These are phyloP conservation scores for Cataglyphis rosenhaueri DNA, from an alignment of 2,888 invertebrate genomes.

Conservation along the genomic window DNA sequence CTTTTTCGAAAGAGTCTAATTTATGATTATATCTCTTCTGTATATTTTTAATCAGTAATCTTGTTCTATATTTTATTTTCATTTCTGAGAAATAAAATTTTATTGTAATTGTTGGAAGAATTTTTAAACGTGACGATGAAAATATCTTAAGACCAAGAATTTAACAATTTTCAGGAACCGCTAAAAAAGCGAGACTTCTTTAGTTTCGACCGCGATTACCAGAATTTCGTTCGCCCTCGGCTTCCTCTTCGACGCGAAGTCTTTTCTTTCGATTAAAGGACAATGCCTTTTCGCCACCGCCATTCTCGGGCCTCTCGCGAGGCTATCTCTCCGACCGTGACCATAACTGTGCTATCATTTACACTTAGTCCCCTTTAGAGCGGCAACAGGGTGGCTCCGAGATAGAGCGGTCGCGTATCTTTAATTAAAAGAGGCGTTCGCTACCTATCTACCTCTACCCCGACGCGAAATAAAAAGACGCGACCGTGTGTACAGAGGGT, in stretches of 20 bases:
- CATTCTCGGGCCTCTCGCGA: slow-evolving; percentile 38
- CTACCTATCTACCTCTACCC: slow-evolving; percentile 25
- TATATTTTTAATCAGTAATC: neutral
- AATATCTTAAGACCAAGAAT: neutral
- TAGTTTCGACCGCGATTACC: neutral
- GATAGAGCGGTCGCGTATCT: slow-evolving; percentile 82
- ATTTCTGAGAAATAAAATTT: neutral
- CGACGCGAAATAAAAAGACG: slow-evolving; percentile 64
- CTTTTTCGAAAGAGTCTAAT: neutral
- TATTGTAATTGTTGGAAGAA: neutral
- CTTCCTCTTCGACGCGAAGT: slow-evolving; percentile 43
- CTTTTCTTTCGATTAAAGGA: slow-evolving; percentile 60
- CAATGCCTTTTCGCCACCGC: slow-evolving; percentile 45
- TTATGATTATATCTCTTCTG: neutral
- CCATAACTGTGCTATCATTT: slow-evolving; percentile 85
- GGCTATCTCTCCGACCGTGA: slow-evolving; percentile 69
- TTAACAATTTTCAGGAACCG: neutral
- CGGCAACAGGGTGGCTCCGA: slow-evolving; percentile 70
- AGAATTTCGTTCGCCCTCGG: neutral
- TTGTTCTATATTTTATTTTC: neutral
- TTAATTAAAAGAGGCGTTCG: slow-evolving; percentile 82
- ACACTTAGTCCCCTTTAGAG: slow-evolving; percentile 75
- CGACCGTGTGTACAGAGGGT: slow-evolving; percentile 37
- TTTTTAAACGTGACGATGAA: neutral
- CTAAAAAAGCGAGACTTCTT: neutral